Evolutionary conservation across 2,113 vertebrate species (phyloP).

Genomic region (Zosterops borbonicus): DNA sequence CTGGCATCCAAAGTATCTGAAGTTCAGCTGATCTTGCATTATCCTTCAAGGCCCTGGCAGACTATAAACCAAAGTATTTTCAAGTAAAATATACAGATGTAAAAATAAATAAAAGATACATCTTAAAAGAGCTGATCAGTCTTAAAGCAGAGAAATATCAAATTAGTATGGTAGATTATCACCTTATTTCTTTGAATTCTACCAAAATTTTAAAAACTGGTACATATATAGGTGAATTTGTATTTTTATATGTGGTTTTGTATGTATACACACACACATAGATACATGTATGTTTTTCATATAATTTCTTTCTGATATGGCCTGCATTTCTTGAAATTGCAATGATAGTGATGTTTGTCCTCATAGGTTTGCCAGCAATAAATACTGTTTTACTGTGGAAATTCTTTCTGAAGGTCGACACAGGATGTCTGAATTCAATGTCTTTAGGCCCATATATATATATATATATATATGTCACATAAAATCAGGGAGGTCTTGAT

Average conservation of each 20-base stretch:
- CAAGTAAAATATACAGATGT: conserved; percentile 35
- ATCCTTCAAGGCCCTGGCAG: conserved; percentile 56
- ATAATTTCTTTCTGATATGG: not conserved
- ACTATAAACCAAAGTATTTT: conserved; percentile 63
- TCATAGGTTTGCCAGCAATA: not conserved
- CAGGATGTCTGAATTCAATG: not conserved
- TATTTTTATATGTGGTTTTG: not conserved
- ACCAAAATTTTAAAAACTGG: not conserved
- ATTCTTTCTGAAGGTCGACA: not conserved
- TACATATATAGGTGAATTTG: not conserved
- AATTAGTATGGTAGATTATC: not conserved
- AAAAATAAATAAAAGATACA: conserved; percentile 9
- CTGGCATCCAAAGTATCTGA: conserved; percentile 63
- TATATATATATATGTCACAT: not conserved
- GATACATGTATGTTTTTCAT: not conserved
- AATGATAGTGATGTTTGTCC: not conserved
- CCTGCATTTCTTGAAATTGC: not conserved
- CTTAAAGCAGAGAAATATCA: not conserved
- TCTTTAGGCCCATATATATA: not conserved
- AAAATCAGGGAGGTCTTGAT: not conserved
- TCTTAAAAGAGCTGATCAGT: not conserved
- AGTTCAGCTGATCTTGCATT: conserved; percentile 79
- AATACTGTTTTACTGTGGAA: not conserved
- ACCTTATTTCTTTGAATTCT: not conserved
- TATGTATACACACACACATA: too few relatives aligned